Percentiles rank a stretch among this genome's conserved stretches.
Evolutionary conservation across 2,888 invertebrate species (phyloP).

Genomic region (Salticus scenicus): DNA sequence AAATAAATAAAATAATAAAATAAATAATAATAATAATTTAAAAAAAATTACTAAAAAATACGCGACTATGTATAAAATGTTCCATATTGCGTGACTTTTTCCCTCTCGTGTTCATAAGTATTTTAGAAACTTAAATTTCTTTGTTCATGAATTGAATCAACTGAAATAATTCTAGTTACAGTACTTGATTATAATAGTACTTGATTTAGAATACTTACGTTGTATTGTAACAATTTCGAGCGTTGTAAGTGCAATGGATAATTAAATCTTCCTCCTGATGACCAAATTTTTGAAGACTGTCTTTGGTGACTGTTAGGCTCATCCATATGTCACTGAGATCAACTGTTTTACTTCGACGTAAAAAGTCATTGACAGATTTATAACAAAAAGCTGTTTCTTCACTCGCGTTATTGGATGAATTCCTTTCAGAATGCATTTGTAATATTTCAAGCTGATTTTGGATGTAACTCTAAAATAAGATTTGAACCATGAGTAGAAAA

Average conservation of each 20-base stretch:
- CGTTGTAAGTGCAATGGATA: conserved; percentile 72
- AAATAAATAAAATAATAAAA: no score
- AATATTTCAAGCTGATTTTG: conserved; percentile 47
- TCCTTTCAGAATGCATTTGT: conserved; percentile 18
- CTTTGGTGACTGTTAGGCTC: conserved; percentile 67
- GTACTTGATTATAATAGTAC: no score
- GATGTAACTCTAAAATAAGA: conserved; percentile 52
- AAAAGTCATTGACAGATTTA: conserved; percentile 64
- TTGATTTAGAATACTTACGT: conserved; percentile 68
- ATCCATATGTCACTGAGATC: conserved; percentile 71
- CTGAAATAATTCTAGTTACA: no score
- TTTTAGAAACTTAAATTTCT: no score
- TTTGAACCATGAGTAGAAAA: no score
- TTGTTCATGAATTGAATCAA: no score
- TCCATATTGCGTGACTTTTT: no score
- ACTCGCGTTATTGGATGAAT: conserved; percentile 7
- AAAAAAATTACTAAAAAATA: no score
- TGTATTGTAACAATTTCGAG: conserved; percentile 71
- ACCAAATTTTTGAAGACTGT: conserved; percentile 68
- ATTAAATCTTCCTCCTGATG: conserved; percentile 72
- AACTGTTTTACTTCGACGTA: conserved; percentile 60
- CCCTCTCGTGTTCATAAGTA: no score
- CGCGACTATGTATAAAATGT: no score
- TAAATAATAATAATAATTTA: no score
- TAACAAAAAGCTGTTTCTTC: conserved; percentile 57